Evolutionary conservation across 2,797 vertebrate genomes (phyloP).

Genomic region (Bufotes viridis): DNA sequence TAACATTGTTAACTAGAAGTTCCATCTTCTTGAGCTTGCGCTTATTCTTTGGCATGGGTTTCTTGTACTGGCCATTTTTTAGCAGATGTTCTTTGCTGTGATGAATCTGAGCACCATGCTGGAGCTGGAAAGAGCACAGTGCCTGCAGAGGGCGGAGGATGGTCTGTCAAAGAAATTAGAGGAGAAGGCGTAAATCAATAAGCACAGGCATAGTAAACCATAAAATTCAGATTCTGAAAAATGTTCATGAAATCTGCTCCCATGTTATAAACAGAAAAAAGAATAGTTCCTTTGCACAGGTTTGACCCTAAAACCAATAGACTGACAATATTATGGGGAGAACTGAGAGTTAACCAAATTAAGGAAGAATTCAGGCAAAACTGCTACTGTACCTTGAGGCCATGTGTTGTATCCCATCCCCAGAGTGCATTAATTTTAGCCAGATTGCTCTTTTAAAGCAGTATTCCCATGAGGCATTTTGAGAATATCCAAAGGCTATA

Average conservation of each 20-base stretch:
- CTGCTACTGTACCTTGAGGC: too few species aligned
- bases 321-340: too few species aligned
- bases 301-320: too few species aligned
- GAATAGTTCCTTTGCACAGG: too few species aligned
- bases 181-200: slow-evolving; percentile 51
- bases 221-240: neutral
- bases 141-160: slow-evolving; percentile 90
- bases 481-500: too few species aligned
- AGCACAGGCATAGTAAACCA: neutral
- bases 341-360: too few species aligned
- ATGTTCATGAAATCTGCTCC: neutral
- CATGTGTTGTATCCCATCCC: too few species aligned
- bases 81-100: slow-evolving; percentile 96
- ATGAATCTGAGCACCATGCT: slow-evolving; percentile 94
- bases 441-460: too few species aligned
- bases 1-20: slow-evolving; percentile 87
- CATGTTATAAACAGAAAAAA: neutral
- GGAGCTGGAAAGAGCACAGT: slow-evolving; percentile 95
- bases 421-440: too few species aligned
- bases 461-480: too few species aligned
- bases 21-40: slow-evolving; percentile 98
- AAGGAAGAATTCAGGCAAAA: too few species aligned
- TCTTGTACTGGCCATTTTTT: slow-evolving; percentile 90
- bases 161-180: slow-evolving; percentile 75
- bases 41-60: slow-evolving; percentile 96